Conservation (phyloP, 2,888 invertebrate species). For the Syrphus vitripennis region DNA sequence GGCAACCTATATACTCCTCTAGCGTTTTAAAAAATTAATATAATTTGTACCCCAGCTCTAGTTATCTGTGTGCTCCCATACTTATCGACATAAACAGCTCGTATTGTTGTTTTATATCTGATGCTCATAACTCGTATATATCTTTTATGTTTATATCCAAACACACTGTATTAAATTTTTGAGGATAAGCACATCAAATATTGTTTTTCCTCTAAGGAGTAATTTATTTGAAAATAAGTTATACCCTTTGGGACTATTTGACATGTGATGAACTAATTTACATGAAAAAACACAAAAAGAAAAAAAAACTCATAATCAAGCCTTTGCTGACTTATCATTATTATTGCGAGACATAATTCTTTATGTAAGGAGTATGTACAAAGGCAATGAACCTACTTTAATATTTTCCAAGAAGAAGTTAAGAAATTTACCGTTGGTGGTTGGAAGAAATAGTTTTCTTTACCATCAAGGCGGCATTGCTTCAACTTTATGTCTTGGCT, state of each 20-base stretch:
- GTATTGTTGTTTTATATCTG: not conserved
- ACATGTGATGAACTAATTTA: slow-evolving; percentile 1
- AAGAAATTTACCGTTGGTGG: not conserved
- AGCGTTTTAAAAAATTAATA: not conserved
- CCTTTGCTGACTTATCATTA: slow-evolving; percentile 11
- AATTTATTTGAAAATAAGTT: not conserved
- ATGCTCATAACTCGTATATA: not conserved
- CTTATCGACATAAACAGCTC: not conserved
- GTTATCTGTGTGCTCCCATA: too few relatives aligned
- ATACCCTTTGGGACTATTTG: not conserved
- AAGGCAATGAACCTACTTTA: not conserved
- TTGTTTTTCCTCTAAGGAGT: not conserved
- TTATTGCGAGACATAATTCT: not conserved
- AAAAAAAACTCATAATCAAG: not conserved
- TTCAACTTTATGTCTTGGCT: slow-evolving; percentile 18
- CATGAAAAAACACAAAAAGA: not conserved
- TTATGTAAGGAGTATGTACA: not conserved
- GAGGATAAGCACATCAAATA: not conserved
- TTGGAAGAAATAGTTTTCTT: not conserved
- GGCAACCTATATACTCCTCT: too few relatives aligned
- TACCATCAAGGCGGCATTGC: not conserved
- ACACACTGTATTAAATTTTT: not conserved
- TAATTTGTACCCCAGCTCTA: not conserved
- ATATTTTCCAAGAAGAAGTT: not conserved
- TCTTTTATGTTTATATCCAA: not conserved